Conservation (phyloP, 2,888 invertebrate genomes). For the Rhaphigaster nebulosa region DNA sequence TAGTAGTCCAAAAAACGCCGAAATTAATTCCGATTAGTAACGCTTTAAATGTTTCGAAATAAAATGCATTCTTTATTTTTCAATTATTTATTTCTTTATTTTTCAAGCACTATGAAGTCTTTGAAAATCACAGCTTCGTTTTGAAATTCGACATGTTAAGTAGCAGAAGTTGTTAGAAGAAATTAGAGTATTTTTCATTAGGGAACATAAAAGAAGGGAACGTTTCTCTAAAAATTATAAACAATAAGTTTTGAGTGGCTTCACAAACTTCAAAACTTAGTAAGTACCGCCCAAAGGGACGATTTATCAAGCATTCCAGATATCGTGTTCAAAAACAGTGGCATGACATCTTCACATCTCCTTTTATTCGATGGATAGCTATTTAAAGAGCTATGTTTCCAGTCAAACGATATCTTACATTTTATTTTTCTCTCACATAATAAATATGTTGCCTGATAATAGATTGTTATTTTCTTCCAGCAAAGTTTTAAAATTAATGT, state of each 20-base stretch:
- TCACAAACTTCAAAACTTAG: background rate
- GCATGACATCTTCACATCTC: slow-evolving; percentile 2
- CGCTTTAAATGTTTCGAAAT: no score
- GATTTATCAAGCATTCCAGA: background rate
- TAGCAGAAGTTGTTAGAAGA: background rate
- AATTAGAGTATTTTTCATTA: background rate
- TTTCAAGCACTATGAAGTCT: no score
- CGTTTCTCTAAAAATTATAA: background rate
- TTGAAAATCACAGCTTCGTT: no score
- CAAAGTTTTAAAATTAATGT: slow-evolving; percentile 9
- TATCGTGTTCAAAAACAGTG: slow-evolving; percentile 2
- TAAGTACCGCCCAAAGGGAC: background rate
- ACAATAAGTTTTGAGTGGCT: background rate
- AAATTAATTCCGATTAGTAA: background rate
- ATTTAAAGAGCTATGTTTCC: background rate
- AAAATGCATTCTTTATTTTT: no score
- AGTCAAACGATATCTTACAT: background rate
- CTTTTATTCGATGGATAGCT: background rate
- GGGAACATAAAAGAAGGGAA: background rate
- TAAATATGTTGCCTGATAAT: background rate
- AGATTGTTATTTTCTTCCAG: background rate
- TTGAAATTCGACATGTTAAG: background rate
- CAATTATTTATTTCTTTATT: no score
- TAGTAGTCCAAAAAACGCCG: no score
- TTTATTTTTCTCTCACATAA: background rate